Evolutionary conservation across 2,797 vertebrate species (phyloP), one percentile per base, ranked within the genome.

Genomic region (Anguilla pacifica): DNA sequence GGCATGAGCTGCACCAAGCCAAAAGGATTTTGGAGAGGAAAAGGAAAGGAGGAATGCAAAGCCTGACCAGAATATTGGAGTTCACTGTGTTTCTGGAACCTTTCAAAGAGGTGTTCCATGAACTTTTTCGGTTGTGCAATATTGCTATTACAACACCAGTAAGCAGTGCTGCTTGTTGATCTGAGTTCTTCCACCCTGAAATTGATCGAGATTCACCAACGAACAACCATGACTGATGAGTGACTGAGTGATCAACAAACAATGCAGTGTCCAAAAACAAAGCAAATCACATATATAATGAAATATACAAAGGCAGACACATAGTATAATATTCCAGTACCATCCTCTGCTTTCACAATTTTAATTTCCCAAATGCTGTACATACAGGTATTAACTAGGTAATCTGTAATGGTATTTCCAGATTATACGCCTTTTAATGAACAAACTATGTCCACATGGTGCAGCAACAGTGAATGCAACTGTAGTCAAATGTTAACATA

Each of bases 141-240:
- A 85, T 84, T 51, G 81, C 86, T 39, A 85, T 86, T 57, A 3
- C n/a, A 28, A n/a, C 13, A 25, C 31, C 84, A 53, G 87, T 86
- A 31, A 86, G 85, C 87, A 89, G 17, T 59, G 85, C 84, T 72
- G 49, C 89, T 72, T 88, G 77, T 39, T 84, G 79, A 88, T 39
- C n/a, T 6, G 53, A 89, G 67, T 85, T 87, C 85, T 86, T 87
- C 87, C 55, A 35, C 31, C 28, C 64, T 84, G 46, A 86, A 88
- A 86, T 79, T 89, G 51, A 86, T 86, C 17, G 86, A 86, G 61
- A 86, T 88, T 86, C 84, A 86, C 79, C 64, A 83, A 86, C 22
- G 35, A 64, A 88, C 85, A 86, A 84, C 85, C 77, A 86, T 86
- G 85, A 53, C 67, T 84, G 85, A 84, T 72, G 79, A 86, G 49